These are phyloP conservation scores for Catostomus latipinnis DNA, from an alignment of 2,797 vertebrate genomes.

Conservation along the genomic window DNA sequence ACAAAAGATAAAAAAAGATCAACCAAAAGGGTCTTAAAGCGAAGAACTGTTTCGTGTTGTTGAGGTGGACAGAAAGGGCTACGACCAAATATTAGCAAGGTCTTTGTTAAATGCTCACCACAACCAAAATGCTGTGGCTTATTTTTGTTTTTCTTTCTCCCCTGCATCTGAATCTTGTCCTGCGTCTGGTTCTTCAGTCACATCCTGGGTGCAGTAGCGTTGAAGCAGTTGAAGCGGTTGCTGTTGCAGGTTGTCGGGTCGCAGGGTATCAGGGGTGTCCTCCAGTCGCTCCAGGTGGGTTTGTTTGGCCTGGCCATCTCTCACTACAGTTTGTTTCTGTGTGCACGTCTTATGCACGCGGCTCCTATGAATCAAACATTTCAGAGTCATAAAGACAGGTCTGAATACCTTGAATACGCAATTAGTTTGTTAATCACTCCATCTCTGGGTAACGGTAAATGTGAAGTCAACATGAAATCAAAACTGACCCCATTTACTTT, in stretches of 20 bases:
- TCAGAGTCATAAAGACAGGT: constrained; percentile 3
- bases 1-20: constrained; percentile 48
- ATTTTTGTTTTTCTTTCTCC: constrained; percentile 72
- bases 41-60: neutral
- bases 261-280: constrained; percentile 83
- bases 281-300: constrained; percentile 88
- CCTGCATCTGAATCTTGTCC: constrained; percentile 67
- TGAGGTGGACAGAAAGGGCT: neutral
- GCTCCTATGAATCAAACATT: constrained; percentile 76
- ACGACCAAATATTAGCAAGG: neutral
- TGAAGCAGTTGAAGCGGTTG: constrained; percentile 90
- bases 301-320: constrained; percentile 85
- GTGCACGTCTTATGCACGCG: constrained; percentile 87
- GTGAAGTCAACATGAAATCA: too few relatives aligned
- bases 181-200: constrained; percentile 73
- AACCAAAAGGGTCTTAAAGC: neutral
- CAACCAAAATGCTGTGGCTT: neutral
- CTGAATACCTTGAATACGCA: neutral
- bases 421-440: neutral
- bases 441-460: too few relatives aligned
- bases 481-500: too few relatives aligned
- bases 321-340: constrained; percentile 94
- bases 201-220: constrained; percentile 82
- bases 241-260: constrained; percentile 86
- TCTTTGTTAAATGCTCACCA: neutral